Evolutionary conservation across 2,113 vertebrate genomes (phyloP), one percentile per base, ranked within the genome.

Genomic region (Diadophis punctatus): DNA sequence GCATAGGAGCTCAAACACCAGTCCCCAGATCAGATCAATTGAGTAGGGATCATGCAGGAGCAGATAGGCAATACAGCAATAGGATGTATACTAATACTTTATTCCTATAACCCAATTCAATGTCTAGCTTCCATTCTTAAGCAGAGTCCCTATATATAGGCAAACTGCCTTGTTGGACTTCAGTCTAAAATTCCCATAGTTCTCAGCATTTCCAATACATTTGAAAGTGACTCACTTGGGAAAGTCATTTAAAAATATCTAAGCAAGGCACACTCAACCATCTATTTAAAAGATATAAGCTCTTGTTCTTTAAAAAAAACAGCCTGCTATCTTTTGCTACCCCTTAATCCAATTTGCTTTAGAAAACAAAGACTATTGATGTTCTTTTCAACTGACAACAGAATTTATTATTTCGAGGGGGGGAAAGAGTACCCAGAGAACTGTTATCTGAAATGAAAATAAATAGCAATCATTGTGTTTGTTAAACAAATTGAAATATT

Each of bases 401-500:
- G 14, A 43, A 63, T 89, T 89, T 89, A 60, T 60, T 10, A 89
- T 60, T 89, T 56, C 55, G 30, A 14, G 39, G 39, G 11, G 22
- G 87, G 7, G 25, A 56, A 43, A 56, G 34, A 88, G 46, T 30
- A 58, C 46, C 43, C 23, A 48, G 88, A 58, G 25, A 89, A 30
- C 2, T 88, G 4, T 56, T 58, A 46, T 43, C 27, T 89, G 43
- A 60, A 30, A 60, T 46, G 56, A 89, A 48, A 89, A 89, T 89
- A 58, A 58, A 89, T 27, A 52, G 34, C 14, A 58, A 63, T 46
- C 23, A 39, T 22, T 51, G 22, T 63, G 20, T 90, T 48, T 68
- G 58, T 90, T 90, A 74, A 90, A 74, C 46, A 89, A 30, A 90
- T 51, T 90, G 60, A 68, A 90, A 90, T 90, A 90, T 51, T 74